phyloP scores from a whole-genome alignment of 2,888 invertebrate species.

The Drosophila fungiperda region DNA sequence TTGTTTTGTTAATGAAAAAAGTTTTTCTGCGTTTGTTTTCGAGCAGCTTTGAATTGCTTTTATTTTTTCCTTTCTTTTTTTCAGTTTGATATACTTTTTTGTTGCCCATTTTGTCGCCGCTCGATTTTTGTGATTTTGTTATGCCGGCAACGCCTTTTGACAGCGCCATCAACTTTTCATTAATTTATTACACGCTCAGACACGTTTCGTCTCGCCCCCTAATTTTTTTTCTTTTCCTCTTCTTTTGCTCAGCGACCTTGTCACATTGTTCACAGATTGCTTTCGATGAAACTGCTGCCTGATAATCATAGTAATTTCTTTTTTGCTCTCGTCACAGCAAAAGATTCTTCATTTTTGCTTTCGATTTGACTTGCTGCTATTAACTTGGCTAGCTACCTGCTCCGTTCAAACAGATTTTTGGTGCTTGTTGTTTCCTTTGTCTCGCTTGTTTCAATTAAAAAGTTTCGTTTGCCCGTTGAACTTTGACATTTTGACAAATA shows the following conservation, averaged over 20 bases:
- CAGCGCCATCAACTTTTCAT: constrained; percentile 71
- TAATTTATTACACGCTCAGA: constrained; percentile 71
- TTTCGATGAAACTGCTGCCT: constrained; percentile 16
- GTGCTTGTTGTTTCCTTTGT: constrained; percentile 30
- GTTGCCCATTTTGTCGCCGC: background rate
- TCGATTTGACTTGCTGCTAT: constrained; percentile 20
- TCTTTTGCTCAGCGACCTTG: constrained; percentile 15
- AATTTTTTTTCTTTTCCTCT: background rate
- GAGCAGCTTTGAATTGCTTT: constrained; percentile 27
- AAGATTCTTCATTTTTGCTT: constrained; percentile 50
- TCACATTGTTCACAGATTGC: constrained; percentile 26
- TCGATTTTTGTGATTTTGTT: constrained; percentile 32
- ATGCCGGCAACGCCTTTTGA: constrained; percentile 62
- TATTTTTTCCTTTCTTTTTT: constrained; percentile 1
- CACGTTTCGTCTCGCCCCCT: constrained; percentile 25
- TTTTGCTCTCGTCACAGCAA: constrained; percentile 28
- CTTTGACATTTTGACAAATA: constrained; percentile 64
- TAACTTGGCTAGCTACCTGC: background rate
- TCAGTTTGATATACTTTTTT: constrained; percentile 1
- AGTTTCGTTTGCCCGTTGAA: constrained; percentile 56
- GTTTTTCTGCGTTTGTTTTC: constrained; percentile 42
- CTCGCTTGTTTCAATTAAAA: constrained; percentile 64
- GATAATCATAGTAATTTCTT: constrained; percentile 58
- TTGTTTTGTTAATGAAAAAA: constrained; percentile 75
- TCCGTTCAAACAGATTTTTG: background rate